Conservation (phyloP, 2,113 vertebrate genomes). For the Hepsetus odoe region DNA sequence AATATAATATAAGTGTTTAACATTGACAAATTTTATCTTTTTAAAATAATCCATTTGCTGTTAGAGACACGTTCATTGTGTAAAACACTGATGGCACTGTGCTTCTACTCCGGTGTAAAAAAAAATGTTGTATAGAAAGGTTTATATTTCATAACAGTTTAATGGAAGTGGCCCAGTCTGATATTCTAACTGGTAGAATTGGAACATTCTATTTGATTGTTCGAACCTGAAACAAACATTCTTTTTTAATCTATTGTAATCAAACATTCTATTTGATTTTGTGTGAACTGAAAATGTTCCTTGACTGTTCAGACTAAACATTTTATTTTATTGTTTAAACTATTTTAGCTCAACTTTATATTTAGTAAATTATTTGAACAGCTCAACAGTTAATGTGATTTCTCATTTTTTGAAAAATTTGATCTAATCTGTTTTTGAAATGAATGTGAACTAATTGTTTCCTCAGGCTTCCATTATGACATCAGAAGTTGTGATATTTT, state of each 20-base stretch:
- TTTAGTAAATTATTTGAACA: no score
- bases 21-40: no score
- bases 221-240: no score
- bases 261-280: neutral
- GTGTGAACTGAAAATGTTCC: no score
- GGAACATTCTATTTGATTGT: neutral
- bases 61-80: conserved; percentile 18
- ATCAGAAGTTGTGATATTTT: neutral
- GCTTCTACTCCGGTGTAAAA: conserved; percentile 5
- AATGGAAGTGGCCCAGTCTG: neutral
- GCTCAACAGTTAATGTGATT: no score
- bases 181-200: neutral
- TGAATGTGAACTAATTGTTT: neutral
- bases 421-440: no score
- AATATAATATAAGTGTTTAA: no score
- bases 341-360: no score
- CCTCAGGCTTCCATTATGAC: neutral
- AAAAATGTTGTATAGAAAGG: neutral
- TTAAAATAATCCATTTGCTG: no score
- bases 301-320: neutral
- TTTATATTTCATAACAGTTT: neutral
- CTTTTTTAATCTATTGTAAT: neutral
- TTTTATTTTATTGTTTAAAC: neutral
- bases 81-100: conserved; percentile 18
- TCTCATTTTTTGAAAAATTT: no score